Base-by-base conservation (phyloP, 2,113 vertebrate species). In the Trochalopteron elliotii region DNA sequence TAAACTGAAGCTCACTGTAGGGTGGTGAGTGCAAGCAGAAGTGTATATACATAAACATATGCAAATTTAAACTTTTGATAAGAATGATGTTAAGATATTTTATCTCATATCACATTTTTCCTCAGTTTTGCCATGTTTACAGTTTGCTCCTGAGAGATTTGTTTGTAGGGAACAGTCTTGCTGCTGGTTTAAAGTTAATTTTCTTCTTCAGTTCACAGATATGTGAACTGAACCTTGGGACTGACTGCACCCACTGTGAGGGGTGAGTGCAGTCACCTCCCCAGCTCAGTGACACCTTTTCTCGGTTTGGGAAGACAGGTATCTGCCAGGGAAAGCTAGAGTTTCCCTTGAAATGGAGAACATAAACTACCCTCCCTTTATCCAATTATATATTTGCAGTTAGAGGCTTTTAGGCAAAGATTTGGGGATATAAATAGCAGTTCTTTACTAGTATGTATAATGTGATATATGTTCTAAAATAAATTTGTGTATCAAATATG, bases 131-230 rank as follows among this genome's bases (percentile, higher is more conserved):
- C 40, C 44, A 50, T 82, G 52, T 47, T 91, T 85, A 59, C 33
- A 84, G n/a, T 72, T 87, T 71, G 20, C 44, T 74, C 35, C 15
- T 3, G 3, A 47, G 44, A 79, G 30, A 50, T 83, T 2, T 27
- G 24, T 56, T 23, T 1, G 0, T 25, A 28, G 35, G 15, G 47
- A 87, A 39, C 1, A 27, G 12, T 44, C 19, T 55, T 1, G 4
- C 17, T 30, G 19, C 28, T 28, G 8, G 15, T 52, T 84, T 59
- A 30, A 83, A 79, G 22, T 31, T 40, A 10, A 52, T 70, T n/a
- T 65, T 69, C 55, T 71, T 60, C 49, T 56, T 25, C 39, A 39
- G 1, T 33, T 7, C 59, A 18, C 16, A 35, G 40, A 56, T 3
- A 49, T 37, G 10, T 2, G 2, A 59, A 31, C 23, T 64, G 53